Percentiles rank a stretch among this genome's conserved stretches.
Evolutionary conservation across 1,140 invertebrate species (phyloP).

Genomic region (Cardiocondyla obscurior): DNA sequence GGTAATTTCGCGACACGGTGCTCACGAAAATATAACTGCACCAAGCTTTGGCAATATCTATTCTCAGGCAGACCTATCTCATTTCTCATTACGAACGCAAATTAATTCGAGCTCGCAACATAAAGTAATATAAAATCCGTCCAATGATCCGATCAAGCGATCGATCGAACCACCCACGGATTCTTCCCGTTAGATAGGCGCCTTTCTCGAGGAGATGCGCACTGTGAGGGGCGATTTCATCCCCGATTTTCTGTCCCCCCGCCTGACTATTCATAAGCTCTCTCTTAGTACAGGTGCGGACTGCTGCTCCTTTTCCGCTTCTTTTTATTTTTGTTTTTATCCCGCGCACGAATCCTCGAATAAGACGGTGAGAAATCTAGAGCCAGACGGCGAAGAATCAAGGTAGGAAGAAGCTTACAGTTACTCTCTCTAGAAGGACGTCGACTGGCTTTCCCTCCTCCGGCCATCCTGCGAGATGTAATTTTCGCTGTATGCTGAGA

Average conservation of each 20-base stretch:
- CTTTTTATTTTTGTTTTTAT: constrained; percentile 28
- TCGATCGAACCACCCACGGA: background rate
- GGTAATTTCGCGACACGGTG: background rate
- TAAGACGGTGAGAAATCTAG: constrained; percentile 5
- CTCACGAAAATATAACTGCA: background rate
- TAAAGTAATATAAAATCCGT: constrained; percentile 40
- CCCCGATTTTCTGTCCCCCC: background rate
- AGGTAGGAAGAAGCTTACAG: constrained; percentile 59
- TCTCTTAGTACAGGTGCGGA: constrained; percentile 12
- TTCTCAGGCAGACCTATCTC: background rate
- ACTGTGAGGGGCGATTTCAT: background rate
- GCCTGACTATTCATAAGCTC: constrained; percentile 46
- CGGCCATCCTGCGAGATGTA: constrained; percentile 64
- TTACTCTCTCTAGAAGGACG: constrained; percentile 64
- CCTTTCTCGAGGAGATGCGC: background rate
- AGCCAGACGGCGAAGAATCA: constrained; percentile 38
- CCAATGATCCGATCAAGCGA: background rate
- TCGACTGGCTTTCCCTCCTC: constrained; percentile 60
- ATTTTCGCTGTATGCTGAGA: constrained; percentile 79
- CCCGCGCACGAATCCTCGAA: constrained; percentile 23
- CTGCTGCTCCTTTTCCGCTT: background rate
- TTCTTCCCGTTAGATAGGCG: background rate
- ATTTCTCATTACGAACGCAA: background rate
- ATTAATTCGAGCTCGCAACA: constrained; percentile 34
- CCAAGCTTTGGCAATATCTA: background rate